Evolutionary conservation across 1,140 invertebrate genomes (phyloP), one percentile per base, ranked within the genome.

Genomic region (Papilio polyxenes): DNA sequence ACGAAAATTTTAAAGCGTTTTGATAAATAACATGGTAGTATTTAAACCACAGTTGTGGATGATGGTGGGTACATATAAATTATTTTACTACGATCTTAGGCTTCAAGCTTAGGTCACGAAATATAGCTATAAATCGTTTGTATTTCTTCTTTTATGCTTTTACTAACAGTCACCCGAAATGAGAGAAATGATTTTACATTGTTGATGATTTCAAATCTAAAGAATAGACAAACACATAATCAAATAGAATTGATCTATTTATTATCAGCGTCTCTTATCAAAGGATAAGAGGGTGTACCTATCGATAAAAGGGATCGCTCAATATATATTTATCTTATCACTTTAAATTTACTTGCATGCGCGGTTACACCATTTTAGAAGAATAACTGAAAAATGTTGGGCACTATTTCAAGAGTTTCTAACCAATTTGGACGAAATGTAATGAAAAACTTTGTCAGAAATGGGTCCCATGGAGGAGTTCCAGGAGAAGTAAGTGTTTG

Each of bases 401-500:
- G 88, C 51, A 86, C 89, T 20, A 44, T 91, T 13, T 86, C 89
- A 15, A 91, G 87, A 69, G 87, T 89, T 85, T 89, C 88, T 13
- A 87, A 87, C 69, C 84, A 89, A 76, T 82, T 94, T 83, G 95
- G 94, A 78, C 92, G 93, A 78, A 95, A 95, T 91, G 93, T 95
- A 76, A 92, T 95, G 87, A 92, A 89, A 84, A 94, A 87, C 74
- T 91, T 95, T 85, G 90, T 96, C 17, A 95, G 96, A 85, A 95
- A 95, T 83, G 95, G 95, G 80, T 93, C 92, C 20, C 95, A 96
- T 85, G 96, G 96, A 23, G 96, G 96, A 59, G 87, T 95, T 86
- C 95, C 96, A 81, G 96, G 96, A 83, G 95, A 95, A 92, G 96
- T 97, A 94, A 92, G 93, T 20, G n/a, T 23, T 15, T 81, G 9